These are phyloP conservation scores for Achlya flavicornis DNA, from an alignment of 2,888 invertebrate genomes.

Conservation along the genomic window DNA sequence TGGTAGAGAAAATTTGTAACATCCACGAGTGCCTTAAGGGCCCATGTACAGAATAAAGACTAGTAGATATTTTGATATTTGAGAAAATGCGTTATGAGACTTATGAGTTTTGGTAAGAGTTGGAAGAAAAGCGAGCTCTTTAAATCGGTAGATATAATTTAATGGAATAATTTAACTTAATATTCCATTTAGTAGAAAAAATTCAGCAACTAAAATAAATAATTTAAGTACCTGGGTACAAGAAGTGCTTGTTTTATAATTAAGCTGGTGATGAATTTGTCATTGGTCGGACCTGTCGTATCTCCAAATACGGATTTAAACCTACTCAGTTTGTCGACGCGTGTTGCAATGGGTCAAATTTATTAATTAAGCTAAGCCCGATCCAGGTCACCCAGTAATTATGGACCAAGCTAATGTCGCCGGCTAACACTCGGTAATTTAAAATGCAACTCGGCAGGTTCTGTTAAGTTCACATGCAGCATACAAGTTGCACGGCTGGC, in stretches of 20 bases:
- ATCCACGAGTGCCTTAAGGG: too few relatives aligned
- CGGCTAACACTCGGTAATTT: conserved; percentile 49
- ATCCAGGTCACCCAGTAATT: conserved; percentile 73
- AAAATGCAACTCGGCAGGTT: conserved; percentile 34
- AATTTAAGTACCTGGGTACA: not conserved
- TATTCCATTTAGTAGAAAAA: too few relatives aligned
- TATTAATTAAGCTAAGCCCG: conserved; percentile 58
- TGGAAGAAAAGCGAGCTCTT: too few relatives aligned
- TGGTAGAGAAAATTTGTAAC: not conserved
- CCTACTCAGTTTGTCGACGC: not conserved
- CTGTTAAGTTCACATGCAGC: conserved; percentile 21
- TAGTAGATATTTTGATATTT: too few relatives aligned
- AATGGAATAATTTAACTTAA: too few relatives aligned
- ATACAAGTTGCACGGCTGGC: not conserved
- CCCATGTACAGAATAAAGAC: too few relatives aligned
- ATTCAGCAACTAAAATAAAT: not conserved
- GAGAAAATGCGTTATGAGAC: too few relatives aligned
- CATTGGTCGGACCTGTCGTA: not conserved
- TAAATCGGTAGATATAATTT: too few relatives aligned
- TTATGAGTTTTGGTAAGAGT: too few relatives aligned
- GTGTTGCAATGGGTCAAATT: conserved; percentile 43
- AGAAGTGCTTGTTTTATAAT: not conserved
- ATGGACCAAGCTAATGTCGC: conserved; percentile 62
- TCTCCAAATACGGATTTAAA: conserved; percentile 9
- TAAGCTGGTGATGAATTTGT: not conserved